These are phyloP conservation scores for Gasterosteus aculeatus DNA, from an alignment of 2,113 vertebrate genomes.

Conservation along the genomic window DNA sequence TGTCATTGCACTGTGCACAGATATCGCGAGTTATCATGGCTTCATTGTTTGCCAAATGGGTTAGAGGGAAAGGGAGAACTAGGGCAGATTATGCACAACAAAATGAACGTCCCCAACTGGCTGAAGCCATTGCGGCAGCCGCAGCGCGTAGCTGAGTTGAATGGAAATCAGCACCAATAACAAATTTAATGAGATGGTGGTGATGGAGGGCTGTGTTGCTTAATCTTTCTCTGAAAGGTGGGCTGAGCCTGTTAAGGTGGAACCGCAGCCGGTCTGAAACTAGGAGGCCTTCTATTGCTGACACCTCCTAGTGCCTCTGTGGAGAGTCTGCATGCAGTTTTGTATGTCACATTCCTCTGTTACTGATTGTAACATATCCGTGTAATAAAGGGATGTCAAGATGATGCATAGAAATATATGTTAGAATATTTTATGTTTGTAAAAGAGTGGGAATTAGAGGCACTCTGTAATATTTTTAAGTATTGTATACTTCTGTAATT, in stretches of 20 bases:
- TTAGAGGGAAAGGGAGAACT: not conserved
- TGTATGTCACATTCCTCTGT: not conserved
- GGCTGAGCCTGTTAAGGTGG: not conserved
- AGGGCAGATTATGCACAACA: not conserved
- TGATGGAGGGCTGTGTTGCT: constrained; percentile 19
- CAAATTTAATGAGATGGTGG: constrained; percentile 11
- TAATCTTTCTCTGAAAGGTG: not conserved
- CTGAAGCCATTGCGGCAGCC: constrained; percentile 1
- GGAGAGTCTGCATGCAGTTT: not conserved
- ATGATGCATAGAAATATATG: not conserved
- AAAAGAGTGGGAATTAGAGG: no score
- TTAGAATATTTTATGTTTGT: no score
- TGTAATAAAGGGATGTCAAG: no score
- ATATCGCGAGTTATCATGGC: not conserved
- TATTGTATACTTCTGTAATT: not conserved
- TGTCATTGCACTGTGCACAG: not conserved
- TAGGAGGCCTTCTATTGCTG: not conserved
- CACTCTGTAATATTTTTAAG: not conserved
- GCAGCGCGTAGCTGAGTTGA: not conserved
- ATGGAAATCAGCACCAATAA: constrained; percentile 4
- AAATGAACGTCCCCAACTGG: not conserved
- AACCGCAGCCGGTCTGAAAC: constrained; percentile 21
- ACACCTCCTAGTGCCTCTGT: not conserved
- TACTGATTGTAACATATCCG: not conserved
- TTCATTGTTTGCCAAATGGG: not conserved